phyloP scores from a whole-genome alignment of 2,888 invertebrate species.

The Agrochola lychnidis region DNA sequence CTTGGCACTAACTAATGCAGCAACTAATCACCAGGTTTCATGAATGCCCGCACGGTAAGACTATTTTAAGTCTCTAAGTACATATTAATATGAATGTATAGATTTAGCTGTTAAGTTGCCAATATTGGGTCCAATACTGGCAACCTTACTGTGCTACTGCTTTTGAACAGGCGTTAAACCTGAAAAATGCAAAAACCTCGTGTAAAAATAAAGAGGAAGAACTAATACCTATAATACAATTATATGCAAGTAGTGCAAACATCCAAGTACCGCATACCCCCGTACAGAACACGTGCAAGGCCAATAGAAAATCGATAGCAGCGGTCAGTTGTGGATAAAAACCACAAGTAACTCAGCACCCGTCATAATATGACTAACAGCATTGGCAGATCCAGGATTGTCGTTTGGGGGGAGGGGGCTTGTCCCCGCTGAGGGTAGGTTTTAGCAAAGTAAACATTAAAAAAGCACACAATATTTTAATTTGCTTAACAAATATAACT shows the following conservation, averaged over 20 bases:
- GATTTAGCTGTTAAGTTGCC: background rate
- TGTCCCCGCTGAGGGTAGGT: too few relatives aligned
- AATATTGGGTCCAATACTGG: background rate
- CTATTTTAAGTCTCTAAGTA: background rate
- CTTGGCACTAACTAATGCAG: background rate
- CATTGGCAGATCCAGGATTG: too few relatives aligned
- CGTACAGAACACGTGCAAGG: conserved; percentile 68
- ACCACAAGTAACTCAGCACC: conserved; percentile 84
- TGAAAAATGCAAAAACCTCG: background rate
- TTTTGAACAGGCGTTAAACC: background rate
- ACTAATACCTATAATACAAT: conserved; percentile 63
- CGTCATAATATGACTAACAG: conserved; percentile 65
- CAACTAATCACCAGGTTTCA: background rate
- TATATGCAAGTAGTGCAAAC: conserved; percentile 58
- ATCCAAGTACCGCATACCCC: conserved; percentile 48
- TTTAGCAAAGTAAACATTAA: too few relatives aligned
- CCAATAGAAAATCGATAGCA: conserved; percentile 84
- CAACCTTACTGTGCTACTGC: background rate
- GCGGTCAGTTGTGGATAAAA: conserved; percentile 81
- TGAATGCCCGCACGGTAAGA: conserved; percentile 1
- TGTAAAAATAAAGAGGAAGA: conserved; percentile 47
- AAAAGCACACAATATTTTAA: too few relatives aligned
- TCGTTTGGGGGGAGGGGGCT: too few relatives aligned
- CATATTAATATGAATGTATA: background rate
- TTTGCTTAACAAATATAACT: too few relatives aligned